Conservation (phyloP, 2,113 vertebrate genomes). For the Probosciger aterrimus region DNA sequence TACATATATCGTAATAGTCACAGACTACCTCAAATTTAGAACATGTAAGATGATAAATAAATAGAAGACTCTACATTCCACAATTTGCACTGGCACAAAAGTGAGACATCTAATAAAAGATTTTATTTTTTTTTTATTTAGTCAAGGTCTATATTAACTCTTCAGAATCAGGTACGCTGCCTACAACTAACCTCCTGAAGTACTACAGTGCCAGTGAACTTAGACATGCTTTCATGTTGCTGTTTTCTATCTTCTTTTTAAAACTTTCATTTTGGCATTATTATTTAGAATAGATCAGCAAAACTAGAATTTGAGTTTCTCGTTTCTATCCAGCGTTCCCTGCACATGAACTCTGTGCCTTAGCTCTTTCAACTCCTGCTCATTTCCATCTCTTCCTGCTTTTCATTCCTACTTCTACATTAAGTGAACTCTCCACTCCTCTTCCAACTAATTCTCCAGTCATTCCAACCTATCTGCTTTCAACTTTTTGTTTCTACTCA, state of each 20-base stretch:
- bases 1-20: background rate
- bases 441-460: background rate
- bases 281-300: background rate
- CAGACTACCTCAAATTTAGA: background rate
- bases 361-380: background rate
- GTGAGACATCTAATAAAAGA: background rate
- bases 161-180: background rate
- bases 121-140: background rate
- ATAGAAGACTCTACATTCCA: background rate
- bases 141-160: background rate
- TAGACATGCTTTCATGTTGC: background rate
- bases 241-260: background rate
- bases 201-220: background rate
- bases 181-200: background rate
- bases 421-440: background rate
- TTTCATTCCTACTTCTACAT: background rate
- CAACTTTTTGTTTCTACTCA: background rate
- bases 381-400: background rate
- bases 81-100: background rate
- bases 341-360: background rate
- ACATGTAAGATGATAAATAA: background rate
- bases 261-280: background rate
- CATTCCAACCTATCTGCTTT: background rate
- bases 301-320: background rate
- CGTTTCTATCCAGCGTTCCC: background rate